These are phyloP conservation scores for Agelaius phoeniceus DNA, from an alignment of 2,113 vertebrate genomes.

Conservation along the genomic window DNA sequence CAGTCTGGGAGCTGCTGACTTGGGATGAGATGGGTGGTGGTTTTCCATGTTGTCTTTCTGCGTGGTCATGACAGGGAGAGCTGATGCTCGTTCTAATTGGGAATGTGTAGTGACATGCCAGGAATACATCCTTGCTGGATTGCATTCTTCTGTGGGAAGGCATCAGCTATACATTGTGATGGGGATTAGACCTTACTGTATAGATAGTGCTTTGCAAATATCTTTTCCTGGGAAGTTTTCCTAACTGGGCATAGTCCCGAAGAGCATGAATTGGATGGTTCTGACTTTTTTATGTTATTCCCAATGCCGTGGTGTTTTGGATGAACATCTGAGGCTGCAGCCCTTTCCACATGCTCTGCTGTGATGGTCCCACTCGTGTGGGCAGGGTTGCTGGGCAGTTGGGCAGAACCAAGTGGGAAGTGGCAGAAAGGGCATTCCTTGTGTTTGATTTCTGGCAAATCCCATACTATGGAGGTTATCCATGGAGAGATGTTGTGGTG, in stretches of 20 bases:
- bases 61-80: background rate
- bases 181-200: background rate
- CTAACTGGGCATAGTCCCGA: background rate
- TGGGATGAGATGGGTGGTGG: background rate
- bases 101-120: background rate
- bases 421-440: background rate
- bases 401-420: background rate
- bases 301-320: background rate
- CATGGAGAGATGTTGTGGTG: rapidly evolving
- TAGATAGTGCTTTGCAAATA: background rate
- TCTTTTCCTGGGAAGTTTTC: background rate
- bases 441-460: background rate
- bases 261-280: background rate
- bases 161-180: background rate
- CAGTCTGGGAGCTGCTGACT: background rate
- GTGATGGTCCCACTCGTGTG: background rate
- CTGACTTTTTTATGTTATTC: background rate
- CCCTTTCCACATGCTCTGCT: background rate
- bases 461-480: background rate
- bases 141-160: background rate
- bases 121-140: background rate
- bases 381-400: background rate
- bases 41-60: background rate
- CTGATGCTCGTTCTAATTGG: background rate
- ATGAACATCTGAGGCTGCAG: background rate